Evolutionary conservation across 2,797 vertebrate genomes (phyloP), one percentile per base, ranked within the genome.

Genomic region (Chlorospingus flavigularis): DNA sequence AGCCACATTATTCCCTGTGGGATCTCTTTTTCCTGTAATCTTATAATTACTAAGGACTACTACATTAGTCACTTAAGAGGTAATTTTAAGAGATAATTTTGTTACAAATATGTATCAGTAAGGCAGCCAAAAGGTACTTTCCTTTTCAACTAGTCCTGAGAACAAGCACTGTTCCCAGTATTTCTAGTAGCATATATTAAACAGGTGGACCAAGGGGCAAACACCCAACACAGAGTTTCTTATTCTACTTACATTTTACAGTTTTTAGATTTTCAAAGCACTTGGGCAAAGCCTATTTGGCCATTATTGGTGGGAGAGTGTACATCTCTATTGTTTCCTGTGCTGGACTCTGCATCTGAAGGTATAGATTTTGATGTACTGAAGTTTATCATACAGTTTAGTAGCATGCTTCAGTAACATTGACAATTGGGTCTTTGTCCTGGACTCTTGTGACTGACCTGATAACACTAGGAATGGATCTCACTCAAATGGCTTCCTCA

Each of bases 241-340:
- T 85, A 25, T 62, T 71, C 47, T 57, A 7, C 21, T 57, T 53
- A 42, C 2, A 30, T 65, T 65, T 79, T 61, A 57, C 30, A 1
- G 4, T 4, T 43, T 87, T 82, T 58, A 39, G 68, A 54, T 33
- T 90, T 76, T 82, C 35, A 66, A 61, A 62, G n/a, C 20, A 39
- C 35, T 65, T 65, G 51, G 42, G 10, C 13, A 65, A 82, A 65
- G 4, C 6, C 8, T 78, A 25, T 8, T 57, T 72, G 45, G 23
- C 17, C 23, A 20, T 85, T 90, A 43, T 62, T 48, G 43, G 7
- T 80, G 51, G 26, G 21, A 45, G 9, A 10, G 39, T 63, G 42
- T 68, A 28, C 10, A 14, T 48, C 20, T 81, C 33, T 47, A 1
- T 16, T 33, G 4, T 35, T 87, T 87, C 43, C 37, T 0, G 0